Evolutionary conservation across 2,113 vertebrate genomes (phyloP).

Genomic region (Hippoglossus stenolepis): DNA sequence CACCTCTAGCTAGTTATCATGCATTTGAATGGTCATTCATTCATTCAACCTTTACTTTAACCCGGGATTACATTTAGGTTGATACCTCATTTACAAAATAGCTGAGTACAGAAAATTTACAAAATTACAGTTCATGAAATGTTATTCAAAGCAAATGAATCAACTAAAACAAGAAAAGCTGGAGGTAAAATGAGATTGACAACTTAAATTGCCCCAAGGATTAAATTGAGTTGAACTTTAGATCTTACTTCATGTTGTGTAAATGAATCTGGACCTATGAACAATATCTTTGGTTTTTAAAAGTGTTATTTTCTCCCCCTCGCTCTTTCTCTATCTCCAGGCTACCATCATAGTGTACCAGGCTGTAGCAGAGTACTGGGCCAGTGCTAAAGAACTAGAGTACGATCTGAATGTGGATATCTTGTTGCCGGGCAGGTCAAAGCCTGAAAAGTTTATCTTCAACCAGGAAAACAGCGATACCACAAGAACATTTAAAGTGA

Average conservation of each 20-base stretch:
- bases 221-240: too few relatives aligned
- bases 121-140: too few relatives aligned
- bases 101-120: too few relatives aligned
- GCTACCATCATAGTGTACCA: constrained; percentile 92
- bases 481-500: constrained; percentile 83
- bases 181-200: too few relatives aligned
- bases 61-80: too few relatives aligned
- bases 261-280: background rate
- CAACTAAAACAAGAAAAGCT: too few relatives aligned
- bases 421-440: constrained; percentile 76
- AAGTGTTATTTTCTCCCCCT: background rate
- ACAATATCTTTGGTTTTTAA: background rate
- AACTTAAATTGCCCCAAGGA: too few relatives aligned
- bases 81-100: too few relatives aligned
- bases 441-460: constrained; percentile 55
- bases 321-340: constrained; percentile 66
- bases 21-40: background rate
- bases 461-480: constrained; percentile 60
- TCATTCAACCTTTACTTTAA: too few relatives aligned
- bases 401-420: constrained; percentile 86
- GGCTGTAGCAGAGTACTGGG: constrained; percentile 87
- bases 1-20: background rate
- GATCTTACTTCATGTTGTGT: background rate
- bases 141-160: too few relatives aligned
- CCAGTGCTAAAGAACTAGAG: constrained; percentile 10